Evolutionary conservation across 2,113 vertebrate species (phyloP).

Genomic region (Callocephalon fimbriatum): DNA sequence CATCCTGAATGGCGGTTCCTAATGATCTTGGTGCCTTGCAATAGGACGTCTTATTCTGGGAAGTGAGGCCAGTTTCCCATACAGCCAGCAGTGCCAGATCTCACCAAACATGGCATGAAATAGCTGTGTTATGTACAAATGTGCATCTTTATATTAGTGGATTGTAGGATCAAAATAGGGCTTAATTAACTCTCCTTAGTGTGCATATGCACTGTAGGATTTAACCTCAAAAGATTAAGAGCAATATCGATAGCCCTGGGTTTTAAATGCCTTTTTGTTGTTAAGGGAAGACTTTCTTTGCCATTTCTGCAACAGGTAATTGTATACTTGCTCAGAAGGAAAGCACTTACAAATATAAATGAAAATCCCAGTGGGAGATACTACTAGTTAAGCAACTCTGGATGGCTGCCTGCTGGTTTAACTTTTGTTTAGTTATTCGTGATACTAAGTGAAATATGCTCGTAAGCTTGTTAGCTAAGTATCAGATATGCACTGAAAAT

Average conservation of each 20-base stretch:
- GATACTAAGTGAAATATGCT: not conserved
- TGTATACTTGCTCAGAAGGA: not conserved
- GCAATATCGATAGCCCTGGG: not conserved
- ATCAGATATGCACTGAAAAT: not conserved
- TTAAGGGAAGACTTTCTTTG: not conserved
- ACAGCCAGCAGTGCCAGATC: not conserved
- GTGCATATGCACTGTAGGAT: not conserved
- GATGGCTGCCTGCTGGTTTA: not conserved
- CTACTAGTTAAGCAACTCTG: not conserved
- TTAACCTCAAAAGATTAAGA: not conserved
- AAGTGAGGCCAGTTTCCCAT: not conserved
- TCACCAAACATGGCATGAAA: not conserved
- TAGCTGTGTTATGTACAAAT: accelerated
- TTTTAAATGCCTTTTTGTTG: not conserved
- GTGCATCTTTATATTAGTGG: not conserved
- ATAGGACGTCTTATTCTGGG: not conserved
- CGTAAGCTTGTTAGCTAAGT: not conserved
- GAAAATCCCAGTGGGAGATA: not conserved
- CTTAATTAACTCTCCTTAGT: not conserved
- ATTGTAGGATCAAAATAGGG: not conserved
- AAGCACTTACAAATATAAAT: not conserved
- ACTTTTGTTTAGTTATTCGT: not conserved
- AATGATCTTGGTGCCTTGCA: not conserved
- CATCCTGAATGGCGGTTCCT: not conserved
- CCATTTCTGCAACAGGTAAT: not conserved